Evolutionary conservation across 2,113 vertebrate genomes (phyloP).

Genomic region (Lonchura striata): DNA sequence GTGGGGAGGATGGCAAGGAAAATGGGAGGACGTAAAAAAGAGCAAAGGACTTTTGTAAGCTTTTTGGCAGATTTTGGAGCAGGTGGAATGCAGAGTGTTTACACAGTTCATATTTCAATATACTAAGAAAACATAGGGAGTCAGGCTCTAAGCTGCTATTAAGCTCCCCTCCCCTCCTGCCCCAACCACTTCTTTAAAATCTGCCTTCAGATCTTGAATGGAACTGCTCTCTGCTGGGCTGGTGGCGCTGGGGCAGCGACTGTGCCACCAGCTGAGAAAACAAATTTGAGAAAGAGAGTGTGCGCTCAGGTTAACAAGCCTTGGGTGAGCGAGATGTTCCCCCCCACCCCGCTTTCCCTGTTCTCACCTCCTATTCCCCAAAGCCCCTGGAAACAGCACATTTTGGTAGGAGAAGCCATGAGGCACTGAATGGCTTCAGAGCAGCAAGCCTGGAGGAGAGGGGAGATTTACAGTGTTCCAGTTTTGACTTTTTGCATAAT

Average conservation of each 20-base stretch:
- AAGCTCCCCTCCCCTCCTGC: conserved; percentile 52
- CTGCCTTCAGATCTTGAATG: conserved; percentile 60
- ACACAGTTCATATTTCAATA: conserved; percentile 68
- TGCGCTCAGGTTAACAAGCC: conserved; percentile 61
- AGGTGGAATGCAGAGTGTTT: conserved; percentile 73
- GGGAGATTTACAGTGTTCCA: conserved; percentile 63
- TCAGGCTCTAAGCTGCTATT: conserved; percentile 51
- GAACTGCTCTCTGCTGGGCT: conserved; percentile 60
- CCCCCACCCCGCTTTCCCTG: not conserved
- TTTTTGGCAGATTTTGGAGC: conserved; percentile 51
- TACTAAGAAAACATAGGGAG: conserved; percentile 58
- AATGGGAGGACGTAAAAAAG: not conserved
- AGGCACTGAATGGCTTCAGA: conserved; percentile 10
- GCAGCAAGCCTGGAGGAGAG: not conserved
- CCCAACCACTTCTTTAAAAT: conserved; percentile 65
- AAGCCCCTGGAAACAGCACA: not conserved
- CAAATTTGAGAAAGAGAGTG: conserved; percentile 72
- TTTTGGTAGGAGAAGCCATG: conserved; percentile 28
- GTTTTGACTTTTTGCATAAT: conserved; percentile 63
- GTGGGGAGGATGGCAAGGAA: not conserved
- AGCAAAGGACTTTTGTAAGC: conserved; percentile 51
- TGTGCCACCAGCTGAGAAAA: conserved; percentile 79
- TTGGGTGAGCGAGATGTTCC: not conserved
- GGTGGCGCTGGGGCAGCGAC: conserved; percentile 31
- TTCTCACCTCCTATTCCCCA: conserved; percentile 52